Evolutionary conservation across 2,797 vertebrate genomes (phyloP).

Genomic region (Anguilla marmorata): DNA sequence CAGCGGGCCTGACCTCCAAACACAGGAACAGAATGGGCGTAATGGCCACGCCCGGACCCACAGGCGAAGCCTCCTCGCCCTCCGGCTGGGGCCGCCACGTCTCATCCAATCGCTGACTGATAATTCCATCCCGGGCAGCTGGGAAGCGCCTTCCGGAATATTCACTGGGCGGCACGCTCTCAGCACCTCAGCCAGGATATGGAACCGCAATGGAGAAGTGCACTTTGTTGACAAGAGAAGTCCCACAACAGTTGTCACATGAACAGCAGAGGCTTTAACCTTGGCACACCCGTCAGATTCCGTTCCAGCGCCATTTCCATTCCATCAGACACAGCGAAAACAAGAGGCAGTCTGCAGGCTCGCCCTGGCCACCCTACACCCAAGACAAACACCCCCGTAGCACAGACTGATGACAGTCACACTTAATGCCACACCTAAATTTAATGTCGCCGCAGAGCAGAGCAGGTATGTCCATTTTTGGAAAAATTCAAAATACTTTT

Average conservation of each 20-base stretch:
- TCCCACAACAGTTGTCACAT: conserved; percentile 65
- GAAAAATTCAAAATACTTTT: neutral
- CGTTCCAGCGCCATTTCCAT: conserved; percentile 40
- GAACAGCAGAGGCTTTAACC: conserved; percentile 62
- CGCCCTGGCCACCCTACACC: neutral
- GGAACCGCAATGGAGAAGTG: neutral
- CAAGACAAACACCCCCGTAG: neutral
- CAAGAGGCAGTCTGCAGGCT: neutral
- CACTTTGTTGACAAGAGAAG: conserved; percentile 55
- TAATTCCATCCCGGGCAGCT: conserved; percentile 53
- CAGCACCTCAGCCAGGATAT: neutral
- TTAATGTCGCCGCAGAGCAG: neutral
- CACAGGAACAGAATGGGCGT: neutral
- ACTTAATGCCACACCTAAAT: neutral
- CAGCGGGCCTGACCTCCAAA: neutral
- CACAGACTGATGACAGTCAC: neutral
- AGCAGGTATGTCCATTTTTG: neutral
- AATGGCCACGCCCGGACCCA: neutral
- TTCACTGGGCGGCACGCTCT: neutral
- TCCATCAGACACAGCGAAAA: conserved; percentile 14
- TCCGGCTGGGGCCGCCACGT: neutral
- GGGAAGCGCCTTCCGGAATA: neutral
- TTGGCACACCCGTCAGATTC: conserved; percentile 57
- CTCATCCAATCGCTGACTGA: conserved; percentile 41
- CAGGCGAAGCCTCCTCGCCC: neutral